These are phyloP conservation scores for Eristalis intricaria DNA, from an alignment of 2,888 invertebrate species.

Conservation along the genomic window DNA sequence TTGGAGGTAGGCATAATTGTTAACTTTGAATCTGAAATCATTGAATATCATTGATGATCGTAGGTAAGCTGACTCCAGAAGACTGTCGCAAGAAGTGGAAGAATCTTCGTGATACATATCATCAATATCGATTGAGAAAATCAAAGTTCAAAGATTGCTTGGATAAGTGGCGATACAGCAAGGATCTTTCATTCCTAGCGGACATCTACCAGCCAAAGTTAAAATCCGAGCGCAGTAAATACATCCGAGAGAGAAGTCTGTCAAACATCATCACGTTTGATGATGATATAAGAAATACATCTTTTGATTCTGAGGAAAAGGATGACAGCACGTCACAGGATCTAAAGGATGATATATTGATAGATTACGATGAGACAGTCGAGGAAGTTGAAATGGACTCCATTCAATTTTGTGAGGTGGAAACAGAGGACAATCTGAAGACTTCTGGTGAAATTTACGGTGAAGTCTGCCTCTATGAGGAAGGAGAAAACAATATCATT, in stretches of 20 bases:
- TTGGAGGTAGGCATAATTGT: conserved; percentile 76
- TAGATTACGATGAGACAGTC: conserved; percentile 77
- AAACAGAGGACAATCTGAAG: conserved; percentile 75
- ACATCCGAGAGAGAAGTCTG: not conserved
- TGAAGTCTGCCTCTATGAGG: conserved; percentile 79
- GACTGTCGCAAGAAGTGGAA: conserved; percentile 80
- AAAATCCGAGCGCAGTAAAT: conserved; percentile 76
- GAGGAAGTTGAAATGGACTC: conserved; percentile 75
- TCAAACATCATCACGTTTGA: not conserved
- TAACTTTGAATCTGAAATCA: not conserved
- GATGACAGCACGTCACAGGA: conserved; percentile 72
- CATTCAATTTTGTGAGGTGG: conserved; percentile 74
- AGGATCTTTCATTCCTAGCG: conserved; percentile 78
- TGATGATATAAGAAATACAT: not conserved
- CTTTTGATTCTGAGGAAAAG: conserved; percentile 66
- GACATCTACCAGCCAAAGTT: conserved; percentile 78
- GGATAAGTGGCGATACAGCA: conserved; percentile 79
- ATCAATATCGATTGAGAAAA: conserved; percentile 73
- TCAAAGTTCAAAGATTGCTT: conserved; percentile 42
- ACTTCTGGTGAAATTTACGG: conserved; percentile 74
- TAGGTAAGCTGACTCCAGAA: conserved; percentile 77
- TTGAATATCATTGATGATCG: not conserved
- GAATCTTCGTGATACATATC: conserved; percentile 79
- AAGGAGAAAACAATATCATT: conserved; percentile 75
- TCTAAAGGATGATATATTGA: conserved; percentile 65